A percentile compares a stretch with the other conserved stretches of the same genome.
These are phyloP conservation scores for Protobothrops flavoviridis DNA, from an alignment of 2,113 vertebrate species.

Conservation along the genomic window DNA sequence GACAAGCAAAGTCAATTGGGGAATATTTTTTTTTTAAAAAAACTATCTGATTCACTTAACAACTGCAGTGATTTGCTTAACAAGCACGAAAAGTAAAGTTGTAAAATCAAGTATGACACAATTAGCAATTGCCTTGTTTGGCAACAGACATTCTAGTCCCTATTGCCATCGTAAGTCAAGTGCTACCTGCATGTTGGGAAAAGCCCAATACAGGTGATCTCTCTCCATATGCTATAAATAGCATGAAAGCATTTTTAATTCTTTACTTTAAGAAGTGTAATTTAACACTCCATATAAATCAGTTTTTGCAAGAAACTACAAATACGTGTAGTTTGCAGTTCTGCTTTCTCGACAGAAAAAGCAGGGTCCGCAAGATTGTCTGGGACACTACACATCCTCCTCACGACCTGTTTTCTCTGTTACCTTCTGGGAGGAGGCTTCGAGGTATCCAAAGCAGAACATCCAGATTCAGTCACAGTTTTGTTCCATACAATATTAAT, in stretches of 20 bases:
- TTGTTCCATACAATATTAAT: no score
- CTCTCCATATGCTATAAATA: neutral
- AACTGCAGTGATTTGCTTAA: neutral
- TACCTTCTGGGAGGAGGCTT: no score
- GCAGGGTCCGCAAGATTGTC: no score
- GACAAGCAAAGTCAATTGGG: neutral
- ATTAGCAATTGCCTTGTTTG: neutral
- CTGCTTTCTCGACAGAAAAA: conserved; percentile 8
- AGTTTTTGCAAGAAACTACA: neutral
- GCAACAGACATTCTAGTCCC: neutral
- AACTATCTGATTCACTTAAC: neutral
- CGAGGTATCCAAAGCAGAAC: no score
- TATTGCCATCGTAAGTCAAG: neutral
- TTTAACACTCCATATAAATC: neutral
- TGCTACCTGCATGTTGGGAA: neutral
- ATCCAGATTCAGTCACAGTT: no score
- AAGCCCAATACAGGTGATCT: neutral
- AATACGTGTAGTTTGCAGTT: neutral
- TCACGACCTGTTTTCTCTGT: no score
- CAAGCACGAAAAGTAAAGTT: neutral
- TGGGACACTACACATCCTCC: no score
- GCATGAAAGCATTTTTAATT: neutral
- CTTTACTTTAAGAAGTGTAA: neutral
- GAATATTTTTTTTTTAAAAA: neutral
- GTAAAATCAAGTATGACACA: neutral